Evolutionary conservation across 2,113 vertebrate genomes (phyloP).

Genomic region (Scomber scombrus): DNA sequence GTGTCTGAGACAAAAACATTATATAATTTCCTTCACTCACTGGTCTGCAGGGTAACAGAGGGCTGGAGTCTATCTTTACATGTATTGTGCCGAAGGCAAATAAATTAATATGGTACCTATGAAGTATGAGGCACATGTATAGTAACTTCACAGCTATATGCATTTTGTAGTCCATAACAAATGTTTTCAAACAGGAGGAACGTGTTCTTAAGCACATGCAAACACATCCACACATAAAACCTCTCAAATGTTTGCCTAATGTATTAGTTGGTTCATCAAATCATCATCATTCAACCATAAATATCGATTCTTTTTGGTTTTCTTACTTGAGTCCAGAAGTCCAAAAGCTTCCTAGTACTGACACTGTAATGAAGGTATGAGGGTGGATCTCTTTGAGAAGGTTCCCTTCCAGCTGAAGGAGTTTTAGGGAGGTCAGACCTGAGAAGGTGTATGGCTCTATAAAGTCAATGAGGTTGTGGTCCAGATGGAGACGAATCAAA

Average conservation of each 20-base stretch:
- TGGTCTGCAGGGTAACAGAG: neutral
- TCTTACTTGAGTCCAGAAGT: slow-evolving; percentile 83
- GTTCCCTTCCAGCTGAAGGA: slow-evolving; percentile 87
- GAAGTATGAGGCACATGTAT: too few species aligned
- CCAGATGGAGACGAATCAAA: slow-evolving; percentile 85
- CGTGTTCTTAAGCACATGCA: too few species aligned
- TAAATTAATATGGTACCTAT: neutral
- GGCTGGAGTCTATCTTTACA: neutral
- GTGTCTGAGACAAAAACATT: slow-evolving; percentile 70
- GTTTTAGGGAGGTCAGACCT: slow-evolving; percentile 82
- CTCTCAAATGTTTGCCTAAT: too few species aligned
- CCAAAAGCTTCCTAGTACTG: slow-evolving; percentile 85
- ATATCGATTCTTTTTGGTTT: neutral
- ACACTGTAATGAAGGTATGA: slow-evolving; percentile 86
- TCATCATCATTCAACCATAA: neutral
- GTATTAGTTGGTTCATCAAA: too few species aligned
- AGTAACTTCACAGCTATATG: neutral
- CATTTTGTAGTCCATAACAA: neutral
- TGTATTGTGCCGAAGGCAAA: slow-evolving; percentile 1
- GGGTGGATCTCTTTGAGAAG: slow-evolving; percentile 84
- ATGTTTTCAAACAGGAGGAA: neutral
- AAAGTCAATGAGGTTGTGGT: slow-evolving; percentile 85
- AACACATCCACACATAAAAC: too few species aligned
- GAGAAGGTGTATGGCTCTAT: slow-evolving; percentile 86
- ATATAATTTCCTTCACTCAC: neutral